A percentile compares a stretch with the other conserved stretches of the same genome.
Conservation (phyloP, 2,888 invertebrate species). For the Cryptophagus acutangulus region DNA sequence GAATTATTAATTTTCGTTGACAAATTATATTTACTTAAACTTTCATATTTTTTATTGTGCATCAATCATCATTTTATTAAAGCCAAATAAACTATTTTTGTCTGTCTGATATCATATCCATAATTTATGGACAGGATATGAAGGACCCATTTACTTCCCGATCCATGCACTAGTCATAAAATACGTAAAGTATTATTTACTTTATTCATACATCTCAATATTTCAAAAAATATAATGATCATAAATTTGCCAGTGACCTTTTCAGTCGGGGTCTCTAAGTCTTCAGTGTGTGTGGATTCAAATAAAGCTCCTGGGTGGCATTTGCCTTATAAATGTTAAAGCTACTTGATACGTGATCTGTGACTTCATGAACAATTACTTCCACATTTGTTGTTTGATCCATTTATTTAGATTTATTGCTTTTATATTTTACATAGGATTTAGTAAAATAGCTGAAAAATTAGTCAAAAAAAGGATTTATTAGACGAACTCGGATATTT, state of each 20-base stretch:
- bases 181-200: constrained; percentile 17
- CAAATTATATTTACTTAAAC: too few species aligned
- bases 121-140: too few species aligned
- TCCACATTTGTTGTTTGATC: constrained; percentile 40
- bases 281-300: constrained; percentile 25
- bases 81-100: too few species aligned
- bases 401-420: constrained; percentile 42
- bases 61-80: too few species aligned
- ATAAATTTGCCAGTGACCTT: constrained; percentile 36
- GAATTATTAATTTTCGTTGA: too few species aligned
- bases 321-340: constrained; percentile 45
- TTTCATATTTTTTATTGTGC: too few species aligned
- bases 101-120: too few species aligned
- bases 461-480: too few species aligned
- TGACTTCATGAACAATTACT: constrained; percentile 41
- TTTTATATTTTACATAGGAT: too few species aligned
- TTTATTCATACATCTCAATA: constrained; percentile 24
- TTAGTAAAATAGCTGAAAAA: too few species aligned
- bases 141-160: too few species aligned
- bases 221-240: constrained; percentile 33
- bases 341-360: constrained; percentile 44
- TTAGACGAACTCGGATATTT: too few species aligned
- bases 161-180: constrained; percentile 12
- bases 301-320: constrained; percentile 41
- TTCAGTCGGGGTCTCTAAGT: constrained; percentile 27